A percentile compares a stretch with the other conserved stretches of the same genome.
Evolutionary conservation across 2,888 invertebrate genomes (phyloP).

Genomic region (Lasioglossum lativentre): DNA sequence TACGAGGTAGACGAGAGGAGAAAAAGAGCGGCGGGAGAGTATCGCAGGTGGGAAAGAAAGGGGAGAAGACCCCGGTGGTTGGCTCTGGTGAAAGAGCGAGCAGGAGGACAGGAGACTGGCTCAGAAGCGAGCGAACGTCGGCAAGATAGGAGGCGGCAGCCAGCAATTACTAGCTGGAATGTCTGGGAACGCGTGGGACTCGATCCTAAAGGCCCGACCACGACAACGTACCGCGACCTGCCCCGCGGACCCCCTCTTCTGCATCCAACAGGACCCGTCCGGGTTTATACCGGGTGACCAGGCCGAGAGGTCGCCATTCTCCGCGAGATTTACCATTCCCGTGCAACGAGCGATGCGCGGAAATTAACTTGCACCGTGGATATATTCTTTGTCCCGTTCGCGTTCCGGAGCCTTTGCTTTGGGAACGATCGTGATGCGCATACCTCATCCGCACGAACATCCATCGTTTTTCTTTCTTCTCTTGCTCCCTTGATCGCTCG

Average conservation of each 20-base stretch:
- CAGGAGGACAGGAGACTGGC: conserved; percentile 53
- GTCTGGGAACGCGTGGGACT: conserved; percentile 83
- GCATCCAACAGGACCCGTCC: conserved; percentile 45
- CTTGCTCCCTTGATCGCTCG: neutral
- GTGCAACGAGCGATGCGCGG: neutral
- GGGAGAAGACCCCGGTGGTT: neutral
- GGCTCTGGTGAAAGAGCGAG: conserved; percentile 37
- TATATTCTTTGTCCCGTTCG: conserved; percentile 14
- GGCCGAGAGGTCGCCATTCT: conserved; percentile 31
- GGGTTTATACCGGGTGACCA: conserved; percentile 62
- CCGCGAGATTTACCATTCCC: conserved; percentile 28
- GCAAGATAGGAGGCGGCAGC: conserved; percentile 80
- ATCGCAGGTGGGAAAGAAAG: neutral
- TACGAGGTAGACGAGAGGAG: conserved; percentile 58
- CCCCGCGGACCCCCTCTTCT: conserved; percentile 19
- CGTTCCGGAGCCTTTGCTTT: neutral
- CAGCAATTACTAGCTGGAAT: conserved; percentile 83
- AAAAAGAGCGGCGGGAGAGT: conserved; percentile 28
- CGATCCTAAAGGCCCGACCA: conserved; percentile 78
- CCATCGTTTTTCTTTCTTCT: neutral
- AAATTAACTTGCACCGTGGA: conserved; percentile 17
- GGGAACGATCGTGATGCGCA: neutral
- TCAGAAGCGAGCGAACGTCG: conserved; percentile 74
- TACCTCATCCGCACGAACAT: neutral
- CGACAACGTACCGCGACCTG: conserved; percentile 67